Evolutionary conservation across 2,888 invertebrate genomes (phyloP).

Genomic region (Diadromus collaris): DNA sequence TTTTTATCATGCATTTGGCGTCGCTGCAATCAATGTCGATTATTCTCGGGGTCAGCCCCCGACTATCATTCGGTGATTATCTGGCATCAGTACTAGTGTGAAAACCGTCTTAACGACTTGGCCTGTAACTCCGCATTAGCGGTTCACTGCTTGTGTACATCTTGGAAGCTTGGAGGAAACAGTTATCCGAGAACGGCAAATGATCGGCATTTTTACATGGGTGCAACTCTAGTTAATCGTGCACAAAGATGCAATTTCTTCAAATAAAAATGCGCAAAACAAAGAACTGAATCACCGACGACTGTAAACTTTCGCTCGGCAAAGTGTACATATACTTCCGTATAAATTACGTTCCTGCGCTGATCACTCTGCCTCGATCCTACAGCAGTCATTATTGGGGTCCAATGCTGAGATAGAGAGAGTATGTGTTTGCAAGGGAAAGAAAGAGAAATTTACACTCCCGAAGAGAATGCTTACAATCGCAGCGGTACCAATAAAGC

Average conservation of each 20-base stretch:
- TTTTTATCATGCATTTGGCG: background rate
- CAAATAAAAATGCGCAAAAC: conserved; percentile 32
- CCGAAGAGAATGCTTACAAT: conserved; percentile 4
- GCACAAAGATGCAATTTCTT: background rate
- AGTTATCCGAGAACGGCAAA: background rate
- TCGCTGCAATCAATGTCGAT: background rate
- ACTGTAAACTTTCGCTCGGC: conserved; percentile 43
- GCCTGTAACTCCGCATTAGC: background rate
- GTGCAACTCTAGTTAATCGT: background rate
- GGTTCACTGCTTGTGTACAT: background rate
- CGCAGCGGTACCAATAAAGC: conserved; percentile 4
- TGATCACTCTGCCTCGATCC: conserved; percentile 11
- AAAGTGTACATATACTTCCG: conserved; percentile 21
- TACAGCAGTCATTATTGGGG: conserved; percentile 14
- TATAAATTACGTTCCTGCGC: conserved; percentile 36
- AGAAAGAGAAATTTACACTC: conserved; percentile 19
- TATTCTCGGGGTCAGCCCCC: background rate
- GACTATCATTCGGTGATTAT: background rate
- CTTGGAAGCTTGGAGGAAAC: background rate
- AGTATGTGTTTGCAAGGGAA: background rate
- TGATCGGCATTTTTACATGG: background rate
- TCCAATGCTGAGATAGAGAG: background rate
- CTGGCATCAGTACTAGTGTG: background rate
- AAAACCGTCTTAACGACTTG: background rate
- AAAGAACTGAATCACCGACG: background rate